Evolutionary conservation across 2,113 vertebrate species (phyloP).

Genomic region (Poecilia latipinna): DNA sequence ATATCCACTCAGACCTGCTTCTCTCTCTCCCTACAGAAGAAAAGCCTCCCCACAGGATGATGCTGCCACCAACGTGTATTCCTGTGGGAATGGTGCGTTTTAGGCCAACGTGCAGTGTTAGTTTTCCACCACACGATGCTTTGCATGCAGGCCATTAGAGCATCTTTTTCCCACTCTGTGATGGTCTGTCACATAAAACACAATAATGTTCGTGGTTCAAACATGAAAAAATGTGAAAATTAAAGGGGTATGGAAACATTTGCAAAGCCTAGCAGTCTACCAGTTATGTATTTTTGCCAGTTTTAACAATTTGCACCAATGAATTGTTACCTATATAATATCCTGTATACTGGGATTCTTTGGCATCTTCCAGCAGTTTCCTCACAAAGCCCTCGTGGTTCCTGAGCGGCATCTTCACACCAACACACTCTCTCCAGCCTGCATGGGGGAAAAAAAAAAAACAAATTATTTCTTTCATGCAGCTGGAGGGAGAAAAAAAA

Average conservation of each 20-base stretch:
- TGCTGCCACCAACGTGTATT: neutral
- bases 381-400: constrained; percentile 65
- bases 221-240: neutral
- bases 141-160: neutral
- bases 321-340: constrained; percentile 71
- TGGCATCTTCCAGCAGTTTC: constrained; percentile 76
- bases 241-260: neutral
- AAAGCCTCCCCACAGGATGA: neutral
- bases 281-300: neutral
- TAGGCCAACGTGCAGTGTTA: neutral
- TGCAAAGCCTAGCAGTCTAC: neutral
- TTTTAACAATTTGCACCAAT: neutral
- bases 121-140: neutral
- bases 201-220: neutral
- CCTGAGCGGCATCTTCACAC: constrained; percentile 70
- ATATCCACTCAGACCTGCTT: neutral
- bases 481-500: constrained; percentile 16
- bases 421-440: constrained; percentile 80
- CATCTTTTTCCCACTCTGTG: neutral
- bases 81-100: neutral
- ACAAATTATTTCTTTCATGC: constrained; percentile 8
- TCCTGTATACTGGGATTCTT: constrained; percentile 70
- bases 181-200: neutral
- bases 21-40: neutral
- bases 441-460: constrained; percentile 1